Evolutionary conservation across 2,888 invertebrate genomes (phyloP).

Genomic region (Caenorhabditis sp.): DNA sequence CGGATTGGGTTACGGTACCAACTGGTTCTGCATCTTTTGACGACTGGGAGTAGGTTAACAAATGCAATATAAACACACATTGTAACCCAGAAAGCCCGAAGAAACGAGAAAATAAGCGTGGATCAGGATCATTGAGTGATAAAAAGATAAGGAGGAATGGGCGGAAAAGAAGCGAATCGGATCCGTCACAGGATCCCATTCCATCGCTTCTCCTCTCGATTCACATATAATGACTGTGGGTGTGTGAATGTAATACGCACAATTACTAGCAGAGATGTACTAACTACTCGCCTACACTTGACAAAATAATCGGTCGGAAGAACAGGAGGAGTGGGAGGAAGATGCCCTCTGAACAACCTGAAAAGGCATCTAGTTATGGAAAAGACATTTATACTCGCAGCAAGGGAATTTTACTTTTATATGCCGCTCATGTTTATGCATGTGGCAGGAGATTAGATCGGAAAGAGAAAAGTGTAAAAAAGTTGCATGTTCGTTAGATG

Average conservation of each 20-base stretch:
- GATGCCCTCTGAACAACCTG: neutral
- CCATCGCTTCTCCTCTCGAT: constrained; percentile 3
- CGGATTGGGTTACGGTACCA: no score
- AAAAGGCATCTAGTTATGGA: constrained; percentile 13
- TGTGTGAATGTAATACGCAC: constrained; percentile 16
- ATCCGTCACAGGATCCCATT: constrained; percentile 18
- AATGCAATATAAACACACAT: no score
- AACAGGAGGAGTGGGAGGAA: neutral
- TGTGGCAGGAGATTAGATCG: constrained; percentile 7
- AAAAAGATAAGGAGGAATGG: constrained; percentile 7
- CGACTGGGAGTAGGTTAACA: no score
- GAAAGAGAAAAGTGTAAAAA: constrained; percentile 9
- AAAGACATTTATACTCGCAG: neutral
- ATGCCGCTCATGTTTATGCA: neutral
- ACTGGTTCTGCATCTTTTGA: no score
- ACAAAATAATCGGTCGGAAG: constrained; percentile 27
- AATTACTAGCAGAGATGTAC: constrained; percentile 18
- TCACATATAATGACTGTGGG: constrained; percentile 14
- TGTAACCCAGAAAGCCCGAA: neutral
- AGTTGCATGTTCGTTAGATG: neutral
- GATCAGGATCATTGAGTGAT: constrained; percentile 1
- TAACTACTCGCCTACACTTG: constrained; percentile 29
- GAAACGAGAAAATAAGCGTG: constrained; percentile 6
- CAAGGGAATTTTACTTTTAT: constrained; percentile 9
- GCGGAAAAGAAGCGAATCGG: neutral